phyloP scores from a whole-genome alignment of 2,888 invertebrate species.

The Hedychridium roseum region DNA sequence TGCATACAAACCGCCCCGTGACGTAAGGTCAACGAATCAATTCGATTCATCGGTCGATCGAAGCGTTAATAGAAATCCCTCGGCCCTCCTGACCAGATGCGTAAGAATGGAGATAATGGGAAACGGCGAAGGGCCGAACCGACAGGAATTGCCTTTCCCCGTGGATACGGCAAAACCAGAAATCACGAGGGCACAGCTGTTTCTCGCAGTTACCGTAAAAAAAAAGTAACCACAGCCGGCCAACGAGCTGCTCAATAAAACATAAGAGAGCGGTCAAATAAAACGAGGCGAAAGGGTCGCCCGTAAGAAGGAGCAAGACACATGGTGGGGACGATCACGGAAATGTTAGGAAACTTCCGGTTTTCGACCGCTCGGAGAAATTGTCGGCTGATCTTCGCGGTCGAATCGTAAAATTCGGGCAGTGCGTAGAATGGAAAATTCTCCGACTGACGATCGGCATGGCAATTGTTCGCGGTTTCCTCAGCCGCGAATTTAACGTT shows the following conservation, averaged over 20 bases:
- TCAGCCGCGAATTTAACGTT: no score
- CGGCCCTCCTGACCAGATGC: no score
- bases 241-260: constrained; percentile 45
- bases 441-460: no score
- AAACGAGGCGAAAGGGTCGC: constrained; percentile 25
- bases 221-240: constrained; percentile 5
- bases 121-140: no score
- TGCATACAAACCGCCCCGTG: no score
- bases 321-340: constrained; percentile 7
- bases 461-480: no score
- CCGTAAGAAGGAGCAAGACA: constrained; percentile 5
- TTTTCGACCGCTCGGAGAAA: constrained; percentile 17
- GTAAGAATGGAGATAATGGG: no score
- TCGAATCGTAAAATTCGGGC: constrained; percentile 41
- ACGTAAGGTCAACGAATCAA: no score
- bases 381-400: constrained; percentile 33
- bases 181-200: constrained; percentile 25
- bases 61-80: no score
- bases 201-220: constrained; percentile 23
- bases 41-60: no score
- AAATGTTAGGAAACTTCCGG: constrained; percentile 8
- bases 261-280: constrained; percentile 45
- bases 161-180: constrained; percentile 15
- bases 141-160: no score
- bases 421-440: no score